These are phyloP conservation scores for Natrix natrix DNA, from an alignment of 2,797 vertebrate genomes.

Conservation along the genomic window DNA sequence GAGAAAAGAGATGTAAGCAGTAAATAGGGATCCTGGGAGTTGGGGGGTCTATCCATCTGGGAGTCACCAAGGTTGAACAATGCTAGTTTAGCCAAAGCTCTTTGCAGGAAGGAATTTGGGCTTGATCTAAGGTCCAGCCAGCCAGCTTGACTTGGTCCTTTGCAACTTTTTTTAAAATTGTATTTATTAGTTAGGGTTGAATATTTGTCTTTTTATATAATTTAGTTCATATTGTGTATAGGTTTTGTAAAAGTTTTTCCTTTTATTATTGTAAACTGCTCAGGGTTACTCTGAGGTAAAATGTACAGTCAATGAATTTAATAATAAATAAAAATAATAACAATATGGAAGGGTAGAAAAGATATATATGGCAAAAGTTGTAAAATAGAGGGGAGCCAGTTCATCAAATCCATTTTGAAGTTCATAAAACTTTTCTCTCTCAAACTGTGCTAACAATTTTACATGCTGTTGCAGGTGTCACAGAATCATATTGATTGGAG, in stretches of 20 bases:
- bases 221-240: background rate
- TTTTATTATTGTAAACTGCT: background rate
- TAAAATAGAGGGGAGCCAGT: background rate
- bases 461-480: background rate
- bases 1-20: background rate
- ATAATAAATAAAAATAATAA: background rate
- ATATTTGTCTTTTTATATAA: background rate
- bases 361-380: background rate
- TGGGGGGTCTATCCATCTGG: background rate
- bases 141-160: background rate
- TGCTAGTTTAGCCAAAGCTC: background rate
- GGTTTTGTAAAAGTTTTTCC: background rate
- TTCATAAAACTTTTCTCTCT: background rate
- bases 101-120: background rate
- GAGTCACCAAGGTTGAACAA: background rate
- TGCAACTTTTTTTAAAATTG: background rate
- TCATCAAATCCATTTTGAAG: background rate
- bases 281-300: background rate
- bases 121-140: background rate
- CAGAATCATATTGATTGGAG: background rate
- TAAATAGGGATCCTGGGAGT: background rate
- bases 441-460: background rate
- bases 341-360: background rate
- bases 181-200: background rate
- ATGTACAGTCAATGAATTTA: background rate